phyloP scores from a whole-genome alignment of 2,888 invertebrate species.

The Tetragnatha montana region DNA sequence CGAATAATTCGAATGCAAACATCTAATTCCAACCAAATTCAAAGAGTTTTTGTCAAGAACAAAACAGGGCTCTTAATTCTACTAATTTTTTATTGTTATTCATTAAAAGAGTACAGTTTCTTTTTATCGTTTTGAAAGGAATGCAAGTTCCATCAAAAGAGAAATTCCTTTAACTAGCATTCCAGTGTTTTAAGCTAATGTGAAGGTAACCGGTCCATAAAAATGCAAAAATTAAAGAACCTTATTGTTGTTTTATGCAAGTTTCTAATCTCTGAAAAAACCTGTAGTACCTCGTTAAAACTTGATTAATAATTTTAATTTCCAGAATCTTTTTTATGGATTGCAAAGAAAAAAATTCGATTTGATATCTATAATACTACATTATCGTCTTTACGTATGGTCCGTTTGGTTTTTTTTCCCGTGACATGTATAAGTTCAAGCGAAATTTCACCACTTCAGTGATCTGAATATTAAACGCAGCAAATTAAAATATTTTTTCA shows the following conservation, averaged over 20 bases:
- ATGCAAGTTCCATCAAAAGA: conserved; percentile 3
- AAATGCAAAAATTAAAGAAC: background rate
- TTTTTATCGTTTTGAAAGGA: background rate
- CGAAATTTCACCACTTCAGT: too few relatives aligned
- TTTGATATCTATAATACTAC: background rate
- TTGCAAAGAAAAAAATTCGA: background rate
- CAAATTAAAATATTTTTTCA: too few relatives aligned
- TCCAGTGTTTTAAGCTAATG: conserved; percentile 16
- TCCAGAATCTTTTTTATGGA: background rate
- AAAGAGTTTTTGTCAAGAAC: background rate
- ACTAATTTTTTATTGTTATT: background rate
- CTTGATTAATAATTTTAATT: conserved; percentile 10
- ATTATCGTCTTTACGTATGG: too few relatives aligned
- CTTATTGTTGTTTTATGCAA: conserved; percentile 1
- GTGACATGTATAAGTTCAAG: too few relatives aligned
- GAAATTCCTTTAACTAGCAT: conserved; percentile 35
- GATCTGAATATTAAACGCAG: too few relatives aligned
- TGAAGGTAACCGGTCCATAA: conserved; percentile 1
- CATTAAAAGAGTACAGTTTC: background rate
- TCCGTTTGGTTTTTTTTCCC: too few relatives aligned
- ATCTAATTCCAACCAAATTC: background rate
- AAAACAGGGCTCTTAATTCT: background rate
- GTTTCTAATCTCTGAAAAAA: background rate
- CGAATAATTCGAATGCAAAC: background rate
- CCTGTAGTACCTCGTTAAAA: background rate